Evolutionary conservation across 2,113 vertebrate species (phyloP).

Genomic region (Ophthalmolycus amberensis): DNA sequence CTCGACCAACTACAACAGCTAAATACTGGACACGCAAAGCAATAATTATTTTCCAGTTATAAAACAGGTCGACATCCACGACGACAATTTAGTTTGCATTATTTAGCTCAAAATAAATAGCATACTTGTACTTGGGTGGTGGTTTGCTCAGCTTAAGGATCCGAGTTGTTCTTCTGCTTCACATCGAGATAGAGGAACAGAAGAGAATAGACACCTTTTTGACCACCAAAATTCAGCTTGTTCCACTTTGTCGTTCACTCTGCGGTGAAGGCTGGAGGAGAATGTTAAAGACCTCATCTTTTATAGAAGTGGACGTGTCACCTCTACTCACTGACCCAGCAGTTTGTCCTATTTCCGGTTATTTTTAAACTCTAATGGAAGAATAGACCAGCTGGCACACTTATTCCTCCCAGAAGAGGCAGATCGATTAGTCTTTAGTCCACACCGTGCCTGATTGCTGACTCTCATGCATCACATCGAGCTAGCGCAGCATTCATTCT

Average conservation of each 20-base stretch:
- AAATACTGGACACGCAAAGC: background rate
- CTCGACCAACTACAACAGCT: background rate
- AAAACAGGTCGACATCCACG: background rate
- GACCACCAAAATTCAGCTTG: background rate
- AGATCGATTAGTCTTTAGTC: slow-evolving; percentile 62
- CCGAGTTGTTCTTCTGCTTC: background rate
- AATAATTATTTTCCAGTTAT: background rate
- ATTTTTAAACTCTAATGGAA: slow-evolving; percentile 63
- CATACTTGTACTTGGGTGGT: background rate
- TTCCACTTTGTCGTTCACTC: background rate
- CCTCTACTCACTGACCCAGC: slow-evolving; percentile 52
- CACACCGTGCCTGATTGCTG: slow-evolving; percentile 58
- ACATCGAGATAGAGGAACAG: background rate
- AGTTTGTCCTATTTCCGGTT: slow-evolving; percentile 39
- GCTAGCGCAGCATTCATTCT: slow-evolving; percentile 41
- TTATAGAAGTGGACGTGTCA: slow-evolving; percentile 36
- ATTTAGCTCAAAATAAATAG: background rate
- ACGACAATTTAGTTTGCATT: background rate
- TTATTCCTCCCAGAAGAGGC: slow-evolving; percentile 52
- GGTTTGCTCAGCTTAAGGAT: background rate
- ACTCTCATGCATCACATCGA: slow-evolving; percentile 41
- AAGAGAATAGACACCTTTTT: background rate
- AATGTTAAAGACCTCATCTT: slow-evolving; percentile 17
- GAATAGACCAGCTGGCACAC: slow-evolving; percentile 54
- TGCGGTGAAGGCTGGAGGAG: background rate